A percentile compares a stretch with the other conserved stretches of the same genome.
Evolutionary conservation across 2,113 vertebrate species (phyloP).

Genomic region (Petrocephalus zakoni): DNA sequence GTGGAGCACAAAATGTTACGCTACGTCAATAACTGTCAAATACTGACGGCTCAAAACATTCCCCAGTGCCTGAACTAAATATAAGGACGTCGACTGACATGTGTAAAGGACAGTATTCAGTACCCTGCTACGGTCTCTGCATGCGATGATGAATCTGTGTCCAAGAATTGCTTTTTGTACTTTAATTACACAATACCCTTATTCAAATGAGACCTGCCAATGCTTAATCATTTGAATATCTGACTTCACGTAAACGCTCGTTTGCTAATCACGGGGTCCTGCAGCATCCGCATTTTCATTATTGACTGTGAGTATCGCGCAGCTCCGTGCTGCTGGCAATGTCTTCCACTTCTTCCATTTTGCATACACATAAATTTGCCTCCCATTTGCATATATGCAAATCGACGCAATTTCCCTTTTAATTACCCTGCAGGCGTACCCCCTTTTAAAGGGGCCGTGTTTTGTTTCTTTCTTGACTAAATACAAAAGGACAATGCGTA

Average conservation of each 20-base stretch:
- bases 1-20: slow-evolving; percentile 7
- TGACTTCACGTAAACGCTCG: not conserved
- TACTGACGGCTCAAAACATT: slow-evolving; percentile 1
- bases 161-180: not conserved
- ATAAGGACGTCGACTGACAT: not conserved
- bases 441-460: slow-evolving; percentile 39
- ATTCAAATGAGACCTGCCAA: not conserved
- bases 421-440: slow-evolving; percentile 57
- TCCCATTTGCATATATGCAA: slow-evolving; percentile 90
- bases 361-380: slow-evolving; percentile 63
- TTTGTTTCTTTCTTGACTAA: not conserved
- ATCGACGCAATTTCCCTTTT: slow-evolving; percentile 79
- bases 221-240: not conserved
- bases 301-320: not conserved
- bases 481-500: not conserved
- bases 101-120: not conserved
- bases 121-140: not conserved
- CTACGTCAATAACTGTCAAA: slow-evolving; percentile 14
- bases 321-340: slow-evolving; percentile 28
- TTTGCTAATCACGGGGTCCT: not conserved
- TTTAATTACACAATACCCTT: not conserved
- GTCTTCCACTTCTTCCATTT: slow-evolving; percentile 52
- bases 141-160: not conserved
- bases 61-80: not conserved
- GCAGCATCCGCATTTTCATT: not conserved